phyloP scores from a whole-genome alignment of 1,140 invertebrate genomes.

The Apocrypta bakeri region DNA sequence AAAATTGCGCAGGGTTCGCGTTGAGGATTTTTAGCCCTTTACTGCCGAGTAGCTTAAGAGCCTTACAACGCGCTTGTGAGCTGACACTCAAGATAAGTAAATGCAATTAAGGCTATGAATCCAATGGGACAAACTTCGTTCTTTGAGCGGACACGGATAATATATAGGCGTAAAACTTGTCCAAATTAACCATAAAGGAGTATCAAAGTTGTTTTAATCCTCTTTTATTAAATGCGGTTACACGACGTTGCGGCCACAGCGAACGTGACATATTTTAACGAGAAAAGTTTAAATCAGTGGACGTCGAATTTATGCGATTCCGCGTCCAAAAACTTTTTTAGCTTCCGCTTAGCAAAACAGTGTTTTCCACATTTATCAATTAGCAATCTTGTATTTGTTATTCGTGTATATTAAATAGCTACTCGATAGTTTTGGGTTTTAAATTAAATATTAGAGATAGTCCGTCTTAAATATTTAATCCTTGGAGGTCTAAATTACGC shows the following conservation, averaged over 20 bases:
- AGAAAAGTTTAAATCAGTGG: background rate
- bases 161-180: background rate
- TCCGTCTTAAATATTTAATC: too few species aligned
- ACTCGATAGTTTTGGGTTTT: too few species aligned
- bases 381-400: too few species aligned
- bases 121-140: constrained; percentile 6
- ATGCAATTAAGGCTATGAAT: background rate
- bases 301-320: background rate
- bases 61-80: background rate
- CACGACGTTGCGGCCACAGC: background rate
- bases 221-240: constrained; percentile 26
- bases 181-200: constrained; percentile 21
- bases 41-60: background rate
- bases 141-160: background rate
- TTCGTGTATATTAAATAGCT: too few species aligned
- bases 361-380: too few species aligned
- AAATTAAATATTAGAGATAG: too few species aligned
- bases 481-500: too few species aligned
- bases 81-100: background rate
- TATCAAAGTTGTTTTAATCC: constrained; percentile 7
- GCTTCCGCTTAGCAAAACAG: too few species aligned
- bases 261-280: constrained; percentile 3
- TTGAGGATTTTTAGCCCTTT: too few species aligned
- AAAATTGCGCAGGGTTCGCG: too few species aligned
- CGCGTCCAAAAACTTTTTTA: background rate